Evolutionary conservation across 2,113 vertebrate species (phyloP), one percentile per base, ranked within the genome.

Genomic region (Anser brachyrhynchus): DNA sequence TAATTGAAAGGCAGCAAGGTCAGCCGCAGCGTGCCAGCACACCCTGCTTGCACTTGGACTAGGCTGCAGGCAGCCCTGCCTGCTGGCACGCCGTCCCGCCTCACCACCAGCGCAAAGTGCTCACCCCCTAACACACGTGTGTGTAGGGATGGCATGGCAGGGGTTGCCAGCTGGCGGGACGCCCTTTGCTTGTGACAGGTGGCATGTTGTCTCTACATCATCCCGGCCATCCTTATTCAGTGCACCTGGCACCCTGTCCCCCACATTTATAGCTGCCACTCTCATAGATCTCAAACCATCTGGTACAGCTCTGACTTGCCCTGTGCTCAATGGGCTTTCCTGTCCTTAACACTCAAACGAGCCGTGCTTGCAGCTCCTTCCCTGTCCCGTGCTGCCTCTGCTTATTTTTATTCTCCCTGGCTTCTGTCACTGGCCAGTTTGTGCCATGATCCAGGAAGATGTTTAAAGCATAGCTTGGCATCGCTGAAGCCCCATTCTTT

Each of bases 111-210:
- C 23, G 21, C 67, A 23, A 54, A 89, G 92, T 46, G 39, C 70
- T 96, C 70, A 55, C 70, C 70, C 70, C 69, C 43, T 57, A 66
- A 65, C 41, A 52, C 61, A 22, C 2, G 10, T 57, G 73, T 57
- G 1, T 57, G 1, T 13, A 35, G 59, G 44, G 91, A 87, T 76
- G 92, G 46, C 62, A 6, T 1, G 31, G 41, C 87, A 92, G 89
- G 65, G 44, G 67, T 43, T 96, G 89, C 92, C 84, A 96, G 84
- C 89, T 94, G 91, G 94, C 93, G 33, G 55, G 58, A 51, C 58
- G 82, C 13, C 28, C 25, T 74, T 93, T 84, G 70, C 37, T 73
- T 83, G 41, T 85, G 86, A 85, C 93, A 96, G 89, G 89, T 73
- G 89, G 77, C 77, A 89, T 10, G 14, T 44, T 85, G 57, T 81